Evolutionary conservation across 2,113 vertebrate species (phyloP).

Genomic region (Himantopus leucocephalus): DNA sequence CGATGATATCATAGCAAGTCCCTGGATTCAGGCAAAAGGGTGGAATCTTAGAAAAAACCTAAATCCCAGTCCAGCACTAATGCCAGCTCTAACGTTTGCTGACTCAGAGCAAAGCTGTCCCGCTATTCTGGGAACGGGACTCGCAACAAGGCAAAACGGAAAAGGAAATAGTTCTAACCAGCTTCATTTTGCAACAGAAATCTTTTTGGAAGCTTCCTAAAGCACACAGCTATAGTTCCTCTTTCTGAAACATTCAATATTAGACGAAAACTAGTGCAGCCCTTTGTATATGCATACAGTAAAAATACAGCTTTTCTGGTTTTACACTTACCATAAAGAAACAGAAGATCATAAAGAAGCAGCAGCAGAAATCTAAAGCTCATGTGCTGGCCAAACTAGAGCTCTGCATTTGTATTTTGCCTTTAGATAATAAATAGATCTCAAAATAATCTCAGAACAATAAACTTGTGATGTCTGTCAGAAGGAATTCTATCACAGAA

Average conservation of each 20-base stretch:
- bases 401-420: constrained; percentile 3
- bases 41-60: not conserved
- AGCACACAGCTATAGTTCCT: not conserved
- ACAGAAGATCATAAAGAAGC: not conserved
- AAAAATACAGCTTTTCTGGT: not conserved
- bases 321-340: constrained; percentile 8
- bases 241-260: not conserved
- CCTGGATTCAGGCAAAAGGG: not conserved
- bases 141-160: not conserved
- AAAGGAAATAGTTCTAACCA: not conserved
- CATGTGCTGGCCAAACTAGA: not conserved
- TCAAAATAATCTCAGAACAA: not conserved
- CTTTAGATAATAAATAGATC: constrained; percentile 19
- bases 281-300: not conserved
- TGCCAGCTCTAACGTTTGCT: not conserved
- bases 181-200: not conserved
- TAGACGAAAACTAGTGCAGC: not conserved
- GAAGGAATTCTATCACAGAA: not conserved
- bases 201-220: not conserved
- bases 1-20: not conserved
- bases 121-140: not conserved
- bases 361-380: not conserved
- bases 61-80: not conserved
- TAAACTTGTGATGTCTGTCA: not conserved
- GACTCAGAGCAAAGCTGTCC: not conserved